These are phyloP conservation scores for Thalassoma bifasciatum DNA, from an alignment of 2,113 vertebrate species.

Conservation along the genomic window DNA sequence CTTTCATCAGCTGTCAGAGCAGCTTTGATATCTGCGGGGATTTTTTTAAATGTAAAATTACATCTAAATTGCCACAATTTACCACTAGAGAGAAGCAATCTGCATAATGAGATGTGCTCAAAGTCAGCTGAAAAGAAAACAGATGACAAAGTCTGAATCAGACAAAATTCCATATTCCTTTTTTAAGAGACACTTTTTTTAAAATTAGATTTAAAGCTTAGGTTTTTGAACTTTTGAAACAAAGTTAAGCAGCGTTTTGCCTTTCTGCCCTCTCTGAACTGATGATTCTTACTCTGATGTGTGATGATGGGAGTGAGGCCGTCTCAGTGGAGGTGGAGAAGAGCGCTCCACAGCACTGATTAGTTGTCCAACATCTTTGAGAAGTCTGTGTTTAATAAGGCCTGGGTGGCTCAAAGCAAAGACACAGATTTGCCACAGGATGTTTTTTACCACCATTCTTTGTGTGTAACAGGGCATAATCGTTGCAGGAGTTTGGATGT, in stretches of 20 bases:
- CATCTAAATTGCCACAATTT: neutral
- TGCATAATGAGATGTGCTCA: neutral
- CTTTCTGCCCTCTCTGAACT: too few relatives aligned
- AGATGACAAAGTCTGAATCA: neutral
- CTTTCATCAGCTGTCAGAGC: neutral
- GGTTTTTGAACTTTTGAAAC: neutral
- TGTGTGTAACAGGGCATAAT: neutral
- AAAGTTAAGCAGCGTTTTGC: neutral
- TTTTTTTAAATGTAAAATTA: neutral
- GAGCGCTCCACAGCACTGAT: neutral
- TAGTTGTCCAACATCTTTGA: neutral
- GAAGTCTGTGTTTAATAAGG: neutral
- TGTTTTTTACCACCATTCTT: neutral
- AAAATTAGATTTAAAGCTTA: neutral
- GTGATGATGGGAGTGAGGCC: neutral
- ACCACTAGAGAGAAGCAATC: neutral
- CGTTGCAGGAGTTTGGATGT: conserved; percentile 6
- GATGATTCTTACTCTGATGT: neutral
- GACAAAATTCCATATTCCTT: neutral
- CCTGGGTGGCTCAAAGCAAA: neutral
- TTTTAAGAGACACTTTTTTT: neutral
- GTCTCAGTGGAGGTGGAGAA: neutral
- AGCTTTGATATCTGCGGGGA: neutral
- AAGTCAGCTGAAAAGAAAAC: neutral
- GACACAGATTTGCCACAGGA: neutral